These are phyloP conservation scores for Cherax quadricarinatus DNA, from an alignment of 1,140 invertebrate species.

Conservation along the genomic window DNA sequence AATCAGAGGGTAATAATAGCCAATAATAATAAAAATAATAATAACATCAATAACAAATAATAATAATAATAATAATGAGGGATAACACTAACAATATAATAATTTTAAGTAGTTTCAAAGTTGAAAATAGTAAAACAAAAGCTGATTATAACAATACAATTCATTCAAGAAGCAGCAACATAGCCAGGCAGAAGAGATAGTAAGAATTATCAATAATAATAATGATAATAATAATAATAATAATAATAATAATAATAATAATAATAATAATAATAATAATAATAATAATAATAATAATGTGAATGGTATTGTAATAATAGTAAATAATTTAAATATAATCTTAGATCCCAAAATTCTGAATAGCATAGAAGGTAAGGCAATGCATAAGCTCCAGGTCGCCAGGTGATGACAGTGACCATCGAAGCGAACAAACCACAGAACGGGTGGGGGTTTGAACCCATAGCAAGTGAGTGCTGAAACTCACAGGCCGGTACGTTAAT, in stretches of 20 bases:
- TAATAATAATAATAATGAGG: not conserved
- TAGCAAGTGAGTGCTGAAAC: too few relatives aligned
- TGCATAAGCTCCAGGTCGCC: not conserved
- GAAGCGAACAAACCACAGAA: too few relatives aligned
- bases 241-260: constrained; percentile 17
- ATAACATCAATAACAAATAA: not conserved
- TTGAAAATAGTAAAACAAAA: too few relatives aligned
- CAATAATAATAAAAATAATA: constrained; percentile 17
- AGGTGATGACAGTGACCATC: not conserved
- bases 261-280: not conserved
- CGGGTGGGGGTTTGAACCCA: too few relatives aligned
- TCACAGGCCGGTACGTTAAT: too few relatives aligned
- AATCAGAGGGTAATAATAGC: not conserved
- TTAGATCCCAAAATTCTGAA: not conserved
- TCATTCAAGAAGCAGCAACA: constrained; percentile 23
- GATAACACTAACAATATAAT: too few relatives aligned
- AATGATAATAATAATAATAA: constrained; percentile 49
- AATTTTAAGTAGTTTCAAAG: too few relatives aligned
- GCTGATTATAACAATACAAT: not conserved
- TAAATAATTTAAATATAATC: not conserved
- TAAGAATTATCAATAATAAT: constrained; percentile 10
- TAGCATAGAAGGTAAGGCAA: not conserved
- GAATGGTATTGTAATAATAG: not conserved
- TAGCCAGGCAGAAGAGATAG: not conserved
- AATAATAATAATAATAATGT: constrained; percentile 6